Conservation (phyloP, 2,888 invertebrate genomes). For the Dolichomitus sp. region DNA sequence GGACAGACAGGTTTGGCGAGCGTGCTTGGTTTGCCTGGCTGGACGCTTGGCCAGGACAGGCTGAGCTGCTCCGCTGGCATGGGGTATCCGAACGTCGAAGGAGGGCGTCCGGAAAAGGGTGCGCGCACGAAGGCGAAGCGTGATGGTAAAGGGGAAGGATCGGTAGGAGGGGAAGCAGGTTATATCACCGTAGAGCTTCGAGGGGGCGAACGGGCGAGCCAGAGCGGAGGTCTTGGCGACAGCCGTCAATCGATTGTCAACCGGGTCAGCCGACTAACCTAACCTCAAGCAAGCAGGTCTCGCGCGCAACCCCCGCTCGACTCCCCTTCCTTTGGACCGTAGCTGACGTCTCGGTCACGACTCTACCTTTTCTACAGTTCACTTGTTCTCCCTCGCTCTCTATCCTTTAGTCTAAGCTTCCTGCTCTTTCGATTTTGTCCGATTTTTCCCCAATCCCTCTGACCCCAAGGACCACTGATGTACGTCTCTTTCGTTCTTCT, state of each 20-base stretch:
- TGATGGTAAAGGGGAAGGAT: conserved; percentile 70
- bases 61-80: conserved; percentile 81
- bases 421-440: conserved; percentile 11
- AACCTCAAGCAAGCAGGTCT: conserved; percentile 78
- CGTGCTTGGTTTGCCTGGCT: conserved; percentile 23
- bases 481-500: conserved; percentile 10
- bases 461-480: neutral
- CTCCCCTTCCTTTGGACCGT: conserved; percentile 56
- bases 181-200: conserved; percentile 56
- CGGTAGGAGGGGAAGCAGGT: conserved; percentile 65
- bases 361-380: conserved; percentile 37
- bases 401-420: conserved; percentile 32
- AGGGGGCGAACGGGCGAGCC: conserved; percentile 71
- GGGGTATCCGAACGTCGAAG: conserved; percentile 74
- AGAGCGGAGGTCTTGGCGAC: conserved; percentile 85
- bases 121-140: conserved; percentile 65
- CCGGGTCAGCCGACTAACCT: conserved; percentile 85
- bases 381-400: neutral
- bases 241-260: conserved; percentile 87
- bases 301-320: conserved; percentile 57
- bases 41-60: conserved; percentile 28
- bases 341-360: conserved; percentile 52
- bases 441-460: conserved; percentile 8
- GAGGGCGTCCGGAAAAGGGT: conserved; percentile 67
- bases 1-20: conserved; percentile 72